Evolutionary conservation across 2,888 invertebrate genomes (phyloP), one percentile per base, ranked within the genome.

Genomic region (Dolichopus griseipennis): DNA sequence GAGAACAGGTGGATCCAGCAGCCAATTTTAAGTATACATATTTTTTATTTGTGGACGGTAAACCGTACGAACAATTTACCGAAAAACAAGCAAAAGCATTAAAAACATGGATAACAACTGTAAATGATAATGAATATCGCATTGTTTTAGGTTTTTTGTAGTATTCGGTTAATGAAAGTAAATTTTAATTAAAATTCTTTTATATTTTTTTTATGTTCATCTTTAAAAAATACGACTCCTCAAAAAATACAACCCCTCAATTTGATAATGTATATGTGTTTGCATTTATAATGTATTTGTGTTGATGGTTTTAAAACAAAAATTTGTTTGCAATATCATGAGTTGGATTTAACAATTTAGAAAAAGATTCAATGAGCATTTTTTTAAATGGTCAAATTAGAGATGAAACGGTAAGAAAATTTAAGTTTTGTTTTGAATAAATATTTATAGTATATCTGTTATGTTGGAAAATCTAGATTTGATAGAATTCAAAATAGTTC

Each of bases 1-100:
- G 52, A 78, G 5, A 27, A 27, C 27, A 83, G 72, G 85, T 88
- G 0, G 86, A 87, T 79, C 87, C 88, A 0, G 83, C 86, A 70
- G 85, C 87, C n/a, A 84, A 86, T 10, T 91, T 95, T 76, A 87
- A 89, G 52, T 95, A 94, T 79, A 87, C 89, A 71, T 95, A 96
- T 77, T 86, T 87, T 0, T 82, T 95, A 9, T 86, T 87, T 76
- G 90, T 96, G 0, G 90, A 93, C 78, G 94, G 93, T 21, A 92
- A 92, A 79, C 85, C 88, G 15, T 86, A 89, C 73, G 86, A 89
- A 73, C 91, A 91, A 75, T 95, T 94, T 76, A 85, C 88, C 0
- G 92, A 94, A 77, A 87, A 89, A 68, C 90, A 93, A 76, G 87
- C 88, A 37, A 89, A 90, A 76, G 85, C 89, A 61, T 84, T 91